Base-by-base conservation (phyloP, 2,113 vertebrate genomes). In the Heterochromis multidens region DNA sequence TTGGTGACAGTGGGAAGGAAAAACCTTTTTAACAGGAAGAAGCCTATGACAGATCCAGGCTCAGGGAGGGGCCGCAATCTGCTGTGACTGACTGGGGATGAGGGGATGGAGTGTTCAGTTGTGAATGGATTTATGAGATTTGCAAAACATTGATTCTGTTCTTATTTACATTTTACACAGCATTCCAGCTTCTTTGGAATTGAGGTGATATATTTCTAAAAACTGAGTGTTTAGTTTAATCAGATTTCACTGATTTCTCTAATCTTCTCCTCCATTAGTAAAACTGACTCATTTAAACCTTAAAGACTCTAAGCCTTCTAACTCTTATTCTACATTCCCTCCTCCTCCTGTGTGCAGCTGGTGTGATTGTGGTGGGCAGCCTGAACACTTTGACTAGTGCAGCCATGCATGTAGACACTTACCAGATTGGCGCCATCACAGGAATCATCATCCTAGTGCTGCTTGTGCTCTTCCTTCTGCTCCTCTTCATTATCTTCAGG, bases 321-420 rank as follows among this genome's bases (percentile, higher is more conserved):
- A 61, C 23, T 31, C 4, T 43, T 52, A n/a, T 74, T 52, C 70
- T 74, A n/a, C 27, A 52, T 74, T 52, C 46, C 46, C 70, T 61
- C 8, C 35, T 37, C 33, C 27, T 72, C 10, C 19, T 70, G 76
- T 9, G 90, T 93, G 60, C 88, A 99, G 99, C 97, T 27, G 97
- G 97, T 10, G 96, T 97, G 16, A 96, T 99, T 67, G 97, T 98
- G 43, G 96, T 98, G 43, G 97, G 97, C 63, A 99, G 97, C 86
- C 93, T 97, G 86, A 98, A 99, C 95, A 98, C 97, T 87, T 91
- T 99, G 88, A 99, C 98, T 90, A 99, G 98, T 8, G 94, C 97
- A 0, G 97, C 97, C 2, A 95, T 99, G 57, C 97, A 98, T 3
- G 95, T 97, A 19, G 97, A 99, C 85, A 97, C 97, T 57, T 98